Conservation (phyloP, 1,140 invertebrate species). For the Bombus polaris region DNA sequence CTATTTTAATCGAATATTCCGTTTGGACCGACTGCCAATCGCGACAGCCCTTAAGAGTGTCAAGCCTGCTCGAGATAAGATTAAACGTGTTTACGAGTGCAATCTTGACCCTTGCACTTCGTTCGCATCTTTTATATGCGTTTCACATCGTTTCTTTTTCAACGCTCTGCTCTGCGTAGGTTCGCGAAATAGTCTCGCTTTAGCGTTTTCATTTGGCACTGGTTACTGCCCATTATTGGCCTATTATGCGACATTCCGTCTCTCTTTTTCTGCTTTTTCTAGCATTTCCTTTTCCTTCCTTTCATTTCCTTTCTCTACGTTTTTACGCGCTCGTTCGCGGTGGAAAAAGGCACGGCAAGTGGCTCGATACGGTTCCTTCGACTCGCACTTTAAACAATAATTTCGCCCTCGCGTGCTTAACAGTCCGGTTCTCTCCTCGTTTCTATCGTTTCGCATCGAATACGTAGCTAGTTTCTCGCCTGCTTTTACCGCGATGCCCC, state of each 20-base stretch:
- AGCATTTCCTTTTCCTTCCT: neutral
- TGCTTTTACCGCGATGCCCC: neutral
- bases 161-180: neutral
- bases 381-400: slow-evolving; percentile 12
- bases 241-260: neutral
- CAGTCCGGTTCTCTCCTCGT: neutral
- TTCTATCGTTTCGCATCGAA: neutral
- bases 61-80: slow-evolving; percentile 61
- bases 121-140: neutral
- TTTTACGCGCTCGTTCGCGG: too few relatives aligned
- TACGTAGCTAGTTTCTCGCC: neutral
- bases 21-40: slow-evolving; percentile 24
- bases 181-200: neutral
- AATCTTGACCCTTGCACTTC: slow-evolving; percentile 44
- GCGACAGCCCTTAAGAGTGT: slow-evolving; percentile 32
- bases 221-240: neutral
- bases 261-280: neutral
- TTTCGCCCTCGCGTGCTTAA: neutral
- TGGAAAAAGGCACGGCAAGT: neutral
- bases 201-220: neutral
- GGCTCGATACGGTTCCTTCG: slow-evolving; percentile 15
- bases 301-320: neutral
- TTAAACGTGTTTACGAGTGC: slow-evolving; percentile 64
- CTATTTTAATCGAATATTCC: slow-evolving; percentile 47
- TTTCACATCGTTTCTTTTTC: neutral